Evolutionary conservation across 2,797 vertebrate genomes (phyloP), one percentile per base, ranked within the genome.

Genomic region (Betta splendens): DNA sequence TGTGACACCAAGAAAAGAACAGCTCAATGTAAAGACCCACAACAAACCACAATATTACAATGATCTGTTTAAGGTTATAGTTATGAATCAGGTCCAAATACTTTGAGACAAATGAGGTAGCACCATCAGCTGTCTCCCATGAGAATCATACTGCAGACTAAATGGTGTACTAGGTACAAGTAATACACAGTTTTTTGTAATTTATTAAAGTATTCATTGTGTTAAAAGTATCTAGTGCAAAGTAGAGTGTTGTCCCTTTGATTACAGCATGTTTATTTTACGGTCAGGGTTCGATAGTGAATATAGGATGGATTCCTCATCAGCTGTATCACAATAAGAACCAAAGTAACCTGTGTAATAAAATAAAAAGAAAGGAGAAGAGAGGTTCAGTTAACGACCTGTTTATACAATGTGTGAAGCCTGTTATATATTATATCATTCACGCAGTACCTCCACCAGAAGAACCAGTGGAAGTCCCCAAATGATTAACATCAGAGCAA

Each of bases 361-460:
- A 67, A 3, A 48, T 28, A 38, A 70, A 5, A 17, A 38, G 15
- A 66, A 28, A 49, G 7, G 3, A 69, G 9, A 62, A 1, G 15
- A 38, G 3, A 40, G 36, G 36, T 49, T 20, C 12, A 5, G 40
- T 70, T 46, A 53, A 23, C 9, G 15, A 36, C 1, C 2, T 22
- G 4, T 33, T 16, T 2, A 62, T 51, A 51, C 1, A 64, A 22
- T 5, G 2, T n/a, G n/a, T n/a, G n/a, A 13, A 17, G 23, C 5
- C 28, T n/a, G 1, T 10, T 13, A 46, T 42, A 40, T 37, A 23
- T 23, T 4, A 28, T 39, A 18, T 58, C 9, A 50, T 45, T 45
- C 28, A 0, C n/a, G n/a, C n/a, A n/a, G n/a, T 22, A 91, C 90
- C 86, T 88, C 80, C 28, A 85, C 33, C 33, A 80, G 18, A 36